phyloP scores from a whole-genome alignment of 2,797 vertebrate genomes.

The Gephyroberyx darwinii region DNA sequence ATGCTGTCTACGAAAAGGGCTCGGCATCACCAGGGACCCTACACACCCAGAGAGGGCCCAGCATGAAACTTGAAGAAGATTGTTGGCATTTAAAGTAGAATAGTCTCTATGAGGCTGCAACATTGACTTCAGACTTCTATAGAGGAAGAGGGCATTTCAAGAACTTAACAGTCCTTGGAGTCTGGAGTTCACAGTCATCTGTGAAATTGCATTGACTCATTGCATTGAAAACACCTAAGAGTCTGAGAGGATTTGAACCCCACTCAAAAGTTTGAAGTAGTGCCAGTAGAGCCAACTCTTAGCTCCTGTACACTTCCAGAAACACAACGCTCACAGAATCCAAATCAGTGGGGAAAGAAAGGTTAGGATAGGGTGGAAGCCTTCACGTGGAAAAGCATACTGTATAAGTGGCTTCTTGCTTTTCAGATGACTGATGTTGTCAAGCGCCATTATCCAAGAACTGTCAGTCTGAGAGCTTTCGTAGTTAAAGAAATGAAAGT shows the following conservation, averaged over 20 bases:
- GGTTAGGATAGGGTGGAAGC: background rate
- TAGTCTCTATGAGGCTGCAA: background rate
- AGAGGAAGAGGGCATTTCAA: background rate
- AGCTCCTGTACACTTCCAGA: background rate
- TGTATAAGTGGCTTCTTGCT: too few relatives aligned
- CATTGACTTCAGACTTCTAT: too few relatives aligned
- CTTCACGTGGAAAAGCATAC: background rate
- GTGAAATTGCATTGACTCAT: constrained; percentile 26
- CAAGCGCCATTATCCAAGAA: too few relatives aligned
- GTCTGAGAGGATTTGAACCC: constrained; percentile 17
- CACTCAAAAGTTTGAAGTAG: constrained; percentile 25
- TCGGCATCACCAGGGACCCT: too few relatives aligned
- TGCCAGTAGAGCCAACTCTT: constrained; percentile 16
- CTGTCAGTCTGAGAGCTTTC: too few relatives aligned
- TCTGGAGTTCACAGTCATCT: constrained; percentile 18
- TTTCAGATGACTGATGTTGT: background rate
- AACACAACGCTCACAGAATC: constrained; percentile 16
- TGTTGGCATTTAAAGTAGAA: background rate
- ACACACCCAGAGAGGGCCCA: too few relatives aligned
- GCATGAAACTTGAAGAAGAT: background rate
- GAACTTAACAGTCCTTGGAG: constrained; percentile 21
- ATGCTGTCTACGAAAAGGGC: too few relatives aligned
- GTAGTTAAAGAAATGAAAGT: too few relatives aligned
- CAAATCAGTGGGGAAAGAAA: background rate
- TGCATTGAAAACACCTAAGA: constrained; percentile 16